Conservation (phyloP, 1,140 invertebrate genomes). For the Leptopilina clavipes region DNA sequence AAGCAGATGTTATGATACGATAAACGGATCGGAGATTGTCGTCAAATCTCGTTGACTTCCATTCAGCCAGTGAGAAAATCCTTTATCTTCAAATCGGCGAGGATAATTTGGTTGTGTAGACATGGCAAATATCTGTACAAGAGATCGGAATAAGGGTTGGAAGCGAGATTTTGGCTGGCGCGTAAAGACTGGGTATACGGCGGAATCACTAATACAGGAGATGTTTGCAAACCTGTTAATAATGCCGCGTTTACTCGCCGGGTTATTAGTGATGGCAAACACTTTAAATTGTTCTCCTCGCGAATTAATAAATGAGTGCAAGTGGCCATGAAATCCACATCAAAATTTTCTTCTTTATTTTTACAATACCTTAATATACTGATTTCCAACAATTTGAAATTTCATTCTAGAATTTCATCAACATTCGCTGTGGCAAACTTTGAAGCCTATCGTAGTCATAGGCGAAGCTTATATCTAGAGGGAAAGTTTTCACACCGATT, state of each 20-base stretch:
- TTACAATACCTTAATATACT: no score
- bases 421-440: no score
- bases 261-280: conserved; percentile 72
- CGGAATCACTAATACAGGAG: conserved; percentile 68
- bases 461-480: no score
- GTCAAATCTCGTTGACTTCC: conserved; percentile 10
- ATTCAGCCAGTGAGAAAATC: conserved; percentile 56
- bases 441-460: no score
- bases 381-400: no score
- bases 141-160: conserved; percentile 67
- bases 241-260: conserved; percentile 68
- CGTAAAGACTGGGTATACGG: conserved; percentile 55
- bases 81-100: conserved; percentile 67
- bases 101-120: conserved; percentile 69
- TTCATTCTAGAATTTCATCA: no score
- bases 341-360: no score
- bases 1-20: not conserved
- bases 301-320: conserved; percentile 60
- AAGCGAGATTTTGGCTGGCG: conserved; percentile 32
- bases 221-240: conserved; percentile 72
- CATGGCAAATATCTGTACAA: conserved; percentile 71
- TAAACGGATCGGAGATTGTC: not conserved
- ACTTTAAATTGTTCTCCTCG: conserved; percentile 67
- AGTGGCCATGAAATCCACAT: conserved; percentile 53
- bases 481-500: no score